Evolutionary conservation across 1,140 invertebrate species (phyloP).

Genomic region (Drosophila trapezifrons): DNA sequence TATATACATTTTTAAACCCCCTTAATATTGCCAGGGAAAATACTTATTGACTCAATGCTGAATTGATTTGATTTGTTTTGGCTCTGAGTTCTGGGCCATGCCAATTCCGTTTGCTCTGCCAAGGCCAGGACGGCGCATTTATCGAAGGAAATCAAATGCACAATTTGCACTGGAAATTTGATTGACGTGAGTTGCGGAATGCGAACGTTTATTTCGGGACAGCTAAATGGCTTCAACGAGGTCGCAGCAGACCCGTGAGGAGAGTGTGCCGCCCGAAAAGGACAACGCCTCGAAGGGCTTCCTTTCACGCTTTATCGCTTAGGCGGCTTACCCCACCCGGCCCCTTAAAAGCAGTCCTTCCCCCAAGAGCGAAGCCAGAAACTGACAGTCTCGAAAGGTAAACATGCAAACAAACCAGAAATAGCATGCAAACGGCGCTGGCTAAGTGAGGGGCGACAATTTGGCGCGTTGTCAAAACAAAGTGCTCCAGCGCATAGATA

Average conservation of each 20-base stretch:
- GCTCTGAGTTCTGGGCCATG: conserved; percentile 46
- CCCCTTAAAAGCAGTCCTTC: conserved; percentile 4
- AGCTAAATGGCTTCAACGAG: conserved; percentile 20
- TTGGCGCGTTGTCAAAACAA: conserved; percentile 73
- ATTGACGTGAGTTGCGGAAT: conserved; percentile 62
- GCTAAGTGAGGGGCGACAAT: conserved; percentile 55
- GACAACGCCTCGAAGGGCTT: conserved; percentile 21
- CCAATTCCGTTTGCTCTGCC: conserved; percentile 44
- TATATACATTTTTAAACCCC: not conserved
- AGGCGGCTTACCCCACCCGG: conserved; percentile 8
- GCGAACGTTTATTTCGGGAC: conserved; percentile 43
- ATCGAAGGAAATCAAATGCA: conserved; percentile 59
- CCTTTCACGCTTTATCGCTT: conserved; percentile 18
- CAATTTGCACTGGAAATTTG: conserved; percentile 56
- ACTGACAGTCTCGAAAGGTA: conserved; percentile 26
- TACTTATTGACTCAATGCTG: conserved; percentile 30
- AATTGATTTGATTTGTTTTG: conserved; percentile 56
- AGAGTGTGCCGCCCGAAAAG: conserved; percentile 15
- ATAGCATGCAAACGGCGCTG: conserved; percentile 56
- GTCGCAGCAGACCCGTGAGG: not conserved
- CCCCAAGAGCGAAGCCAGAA: not conserved
- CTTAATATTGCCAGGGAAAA: not conserved
- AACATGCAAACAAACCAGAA: conserved; percentile 62
- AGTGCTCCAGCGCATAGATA: conserved; percentile 51
- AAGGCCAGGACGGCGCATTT: conserved; percentile 46